A percentile compares a stretch with the other conserved stretches of the same genome.
Evolutionary conservation across 2,888 invertebrate species (phyloP).

Genomic region (Carpatolechia fugitivella): DNA sequence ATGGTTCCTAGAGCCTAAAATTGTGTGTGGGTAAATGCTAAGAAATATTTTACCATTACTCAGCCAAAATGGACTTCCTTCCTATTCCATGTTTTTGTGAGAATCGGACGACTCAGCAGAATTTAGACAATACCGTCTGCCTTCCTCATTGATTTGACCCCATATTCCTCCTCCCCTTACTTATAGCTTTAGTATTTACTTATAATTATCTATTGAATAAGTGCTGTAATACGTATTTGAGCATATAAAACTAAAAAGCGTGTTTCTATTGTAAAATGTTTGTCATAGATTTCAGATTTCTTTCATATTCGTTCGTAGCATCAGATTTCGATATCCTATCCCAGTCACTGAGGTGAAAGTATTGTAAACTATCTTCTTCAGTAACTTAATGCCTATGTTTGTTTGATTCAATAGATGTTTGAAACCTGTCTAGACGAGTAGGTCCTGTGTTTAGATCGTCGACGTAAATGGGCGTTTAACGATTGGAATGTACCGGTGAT

Average conservation of each 20-base stretch:
- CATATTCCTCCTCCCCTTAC: constrained; percentile 63
- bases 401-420: constrained; percentile 57
- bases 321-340: constrained; percentile 50
- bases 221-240: constrained; percentile 58
- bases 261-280: constrained; percentile 52
- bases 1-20: no score
- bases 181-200: constrained; percentile 76
- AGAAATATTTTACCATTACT: constrained; percentile 7
- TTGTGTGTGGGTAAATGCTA: neutral
- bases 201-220: constrained; percentile 55
- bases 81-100: constrained; percentile 13
- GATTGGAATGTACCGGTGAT: constrained; percentile 36
- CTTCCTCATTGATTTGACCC: constrained; percentile 50
- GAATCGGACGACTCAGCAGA: constrained; percentile 15
- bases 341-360: constrained; percentile 37
- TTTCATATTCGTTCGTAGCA: constrained; percentile 50
- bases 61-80: constrained; percentile 12
- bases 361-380: constrained; percentile 40
- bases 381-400: constrained; percentile 53
- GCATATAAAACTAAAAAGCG: constrained; percentile 47
- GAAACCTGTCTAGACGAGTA: constrained; percentile 60
- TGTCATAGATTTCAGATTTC: constrained; percentile 54
- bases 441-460: constrained; percentile 65
- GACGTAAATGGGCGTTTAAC: constrained; percentile 42
- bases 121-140: constrained; percentile 18